Percentiles rank a stretch among this genome's conserved stretches.
These are phyloP conservation scores for Zaprionus ornatus DNA, from an alignment of 1,140 invertebrate genomes.

Conservation along the genomic window DNA sequence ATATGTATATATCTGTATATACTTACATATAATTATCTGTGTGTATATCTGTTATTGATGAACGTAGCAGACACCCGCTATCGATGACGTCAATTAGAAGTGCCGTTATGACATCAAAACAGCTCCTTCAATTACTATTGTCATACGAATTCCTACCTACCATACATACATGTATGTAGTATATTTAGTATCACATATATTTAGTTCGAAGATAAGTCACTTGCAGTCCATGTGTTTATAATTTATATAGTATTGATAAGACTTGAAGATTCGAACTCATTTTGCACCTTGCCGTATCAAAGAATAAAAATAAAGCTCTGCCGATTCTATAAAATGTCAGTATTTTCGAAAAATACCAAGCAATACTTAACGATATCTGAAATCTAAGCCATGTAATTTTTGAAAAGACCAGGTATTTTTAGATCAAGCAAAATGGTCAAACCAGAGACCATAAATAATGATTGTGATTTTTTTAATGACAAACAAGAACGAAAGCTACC, in stretches of 20 bases:
- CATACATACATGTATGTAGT: background rate
- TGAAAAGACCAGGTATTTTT: no score
- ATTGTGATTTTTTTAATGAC: no score
- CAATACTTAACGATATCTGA: no score
- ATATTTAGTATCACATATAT: background rate
- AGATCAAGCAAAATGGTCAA: no score
- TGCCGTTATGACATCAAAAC: slow-evolving; percentile 63
- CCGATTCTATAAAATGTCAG: no score
- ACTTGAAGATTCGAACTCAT: slow-evolving; percentile 45
- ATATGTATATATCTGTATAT: background rate
- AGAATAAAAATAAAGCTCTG: no score
- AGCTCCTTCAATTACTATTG: slow-evolving; percentile 38
- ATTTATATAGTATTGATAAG: slow-evolving; percentile 74
- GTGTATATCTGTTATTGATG: background rate
- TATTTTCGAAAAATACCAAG: no score
- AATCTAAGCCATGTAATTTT: no score
- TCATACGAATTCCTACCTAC: slow-evolving; percentile 31
- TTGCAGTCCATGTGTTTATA: slow-evolving; percentile 27
- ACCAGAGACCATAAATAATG: no score
- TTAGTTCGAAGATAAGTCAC: slow-evolving; percentile 23
- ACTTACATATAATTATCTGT: background rate
- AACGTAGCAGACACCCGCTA: slow-evolving; percentile 24
- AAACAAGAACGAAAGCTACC: no score
- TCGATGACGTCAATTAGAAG: slow-evolving; percentile 62
- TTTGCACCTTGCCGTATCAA: background rate